Base-by-base conservation (phyloP, 2,888 invertebrate species). In the Eustalomyia histrio region DNA sequence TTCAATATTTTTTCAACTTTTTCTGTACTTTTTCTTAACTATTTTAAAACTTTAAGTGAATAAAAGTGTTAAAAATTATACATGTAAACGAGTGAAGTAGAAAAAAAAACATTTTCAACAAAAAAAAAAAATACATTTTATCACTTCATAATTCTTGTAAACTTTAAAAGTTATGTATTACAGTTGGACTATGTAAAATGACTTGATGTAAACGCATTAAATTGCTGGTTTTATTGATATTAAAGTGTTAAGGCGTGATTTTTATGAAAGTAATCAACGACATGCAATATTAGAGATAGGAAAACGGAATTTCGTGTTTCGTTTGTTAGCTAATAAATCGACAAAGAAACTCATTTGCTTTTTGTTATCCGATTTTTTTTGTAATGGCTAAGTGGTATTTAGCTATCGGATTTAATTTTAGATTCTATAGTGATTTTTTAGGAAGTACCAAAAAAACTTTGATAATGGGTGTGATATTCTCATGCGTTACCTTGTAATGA, bases 191-290 rank as follows among this genome's bases (percentile, higher is more conserved):
- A 47, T 63, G 50, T 50, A 63, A 47, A 63, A 63, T 63, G 63
- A 16, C 65, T 55, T 65, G 53, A 43, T 55, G 67, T 35, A 21
- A 29, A 29, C 17, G 33, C 61, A 71, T 71, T 39, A 71, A 71
- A 58, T 61, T 60, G 60, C 33, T 61, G 35, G 33, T 52, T 72
- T 55, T 72, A 55, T 72, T n/a, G 24, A n/a, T 43, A 39, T 72
- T 63, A 55, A 72, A 72, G 72, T 72, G 72, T 72, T 72, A 53
- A 43, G 72, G 63, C 63, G 63, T 55, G 39, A 72, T 43, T 61
- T n/a, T 21, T 33, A 47, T 12, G 39, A 2, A 39, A 12, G 14
- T 12, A 10, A 39, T 39, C 6, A 12, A 12, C 12, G 10, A 39
- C 12, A 39, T 2, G 8, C 4, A 39, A 1, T 12, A 39, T 39